Evolutionary conservation across 1,140 invertebrate genomes (phyloP).

Genomic region (Hyphantria cunea): DNA sequence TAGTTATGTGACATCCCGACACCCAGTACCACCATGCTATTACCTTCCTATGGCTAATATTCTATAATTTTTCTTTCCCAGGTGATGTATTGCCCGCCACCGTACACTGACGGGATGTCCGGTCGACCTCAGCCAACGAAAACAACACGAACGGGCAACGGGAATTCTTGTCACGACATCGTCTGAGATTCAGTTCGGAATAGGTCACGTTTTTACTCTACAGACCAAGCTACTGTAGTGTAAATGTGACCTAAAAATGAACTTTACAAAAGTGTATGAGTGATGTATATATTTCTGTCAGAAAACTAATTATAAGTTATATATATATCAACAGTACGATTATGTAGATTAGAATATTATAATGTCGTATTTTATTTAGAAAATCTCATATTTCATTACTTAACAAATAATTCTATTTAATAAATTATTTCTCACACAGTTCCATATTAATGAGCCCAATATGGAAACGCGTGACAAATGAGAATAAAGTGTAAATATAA

Average conservation of each 20-base stretch:
- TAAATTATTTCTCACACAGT: constrained; percentile 30
- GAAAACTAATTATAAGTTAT: constrained; percentile 2
- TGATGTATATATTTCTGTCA: constrained; percentile 27
- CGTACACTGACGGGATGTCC: constrained; percentile 59
- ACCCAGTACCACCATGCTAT: too few relatives aligned
- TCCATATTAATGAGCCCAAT: constrained; percentile 63
- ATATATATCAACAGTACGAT: constrained; percentile 7
- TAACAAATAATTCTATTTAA: not conserved
- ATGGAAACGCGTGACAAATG: constrained; percentile 42
- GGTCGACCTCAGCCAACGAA: constrained; percentile 70
- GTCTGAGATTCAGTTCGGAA: constrained; percentile 77
- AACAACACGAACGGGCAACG: constrained; percentile 72
- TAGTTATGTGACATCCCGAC: too few relatives aligned
- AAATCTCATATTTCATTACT: not conserved
- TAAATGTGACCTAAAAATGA: constrained; percentile 40
- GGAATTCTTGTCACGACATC: constrained; percentile 75
- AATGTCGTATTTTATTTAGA: constrained; percentile 22
- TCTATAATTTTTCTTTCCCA: constrained; percentile 33
- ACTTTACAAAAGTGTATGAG: constrained; percentile 11
- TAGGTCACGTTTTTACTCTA: constrained; percentile 46
- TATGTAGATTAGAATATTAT: constrained; percentile 24
- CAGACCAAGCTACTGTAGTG: constrained; percentile 60
- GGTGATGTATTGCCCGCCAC: constrained; percentile 74
- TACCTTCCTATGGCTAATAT: too few relatives aligned
- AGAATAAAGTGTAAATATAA: constrained; percentile 31